These are phyloP conservation scores for Euproctis similis DNA, from an alignment of 2,888 invertebrate species.

Conservation along the genomic window DNA sequence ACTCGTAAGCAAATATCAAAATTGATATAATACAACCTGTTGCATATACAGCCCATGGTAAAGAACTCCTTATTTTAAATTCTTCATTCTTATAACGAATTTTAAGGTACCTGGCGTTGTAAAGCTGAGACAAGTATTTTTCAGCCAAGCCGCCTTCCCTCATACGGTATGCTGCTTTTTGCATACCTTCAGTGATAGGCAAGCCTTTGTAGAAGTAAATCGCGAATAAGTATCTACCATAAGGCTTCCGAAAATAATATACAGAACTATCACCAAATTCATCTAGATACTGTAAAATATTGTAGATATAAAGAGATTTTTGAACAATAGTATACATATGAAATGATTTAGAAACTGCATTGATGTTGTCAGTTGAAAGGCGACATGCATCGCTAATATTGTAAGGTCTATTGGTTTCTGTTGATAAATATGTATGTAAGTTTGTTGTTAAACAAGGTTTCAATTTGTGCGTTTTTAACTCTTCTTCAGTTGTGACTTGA, in stretches of 20 bases:
- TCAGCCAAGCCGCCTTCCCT: conserved; percentile 6
- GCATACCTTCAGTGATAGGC: conserved; percentile 4
- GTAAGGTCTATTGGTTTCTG: conserved; percentile 4
- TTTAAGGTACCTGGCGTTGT: background rate
- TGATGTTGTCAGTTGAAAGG: background rate
- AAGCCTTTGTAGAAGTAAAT: conserved; percentile 11
- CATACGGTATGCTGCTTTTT: conserved; percentile 2
- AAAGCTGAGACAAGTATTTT: conserved; percentile 1
- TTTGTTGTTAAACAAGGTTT: conserved; percentile 1
- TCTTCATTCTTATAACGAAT: background rate
- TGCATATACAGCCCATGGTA: conserved; percentile 1
- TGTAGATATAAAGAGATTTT: conserved; percentile 2
- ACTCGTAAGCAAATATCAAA: conserved; percentile 3
- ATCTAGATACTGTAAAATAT: conserved; percentile 2
- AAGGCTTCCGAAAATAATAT: conserved; percentile 8
- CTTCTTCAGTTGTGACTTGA: conserved; percentile 12
- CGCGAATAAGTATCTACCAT: conserved; percentile 2
- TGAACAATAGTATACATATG: background rate
- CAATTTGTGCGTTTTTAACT: conserved; percentile 1
- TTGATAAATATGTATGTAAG: background rate
- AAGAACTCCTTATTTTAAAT: background rate
- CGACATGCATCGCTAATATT: background rate
- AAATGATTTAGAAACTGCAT: background rate
- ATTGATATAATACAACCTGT: background rate
- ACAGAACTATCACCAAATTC: conserved; percentile 3